These are phyloP conservation scores for Chionis minor DNA, from an alignment of 2,113 vertebrate genomes.

Conservation along the genomic window DNA sequence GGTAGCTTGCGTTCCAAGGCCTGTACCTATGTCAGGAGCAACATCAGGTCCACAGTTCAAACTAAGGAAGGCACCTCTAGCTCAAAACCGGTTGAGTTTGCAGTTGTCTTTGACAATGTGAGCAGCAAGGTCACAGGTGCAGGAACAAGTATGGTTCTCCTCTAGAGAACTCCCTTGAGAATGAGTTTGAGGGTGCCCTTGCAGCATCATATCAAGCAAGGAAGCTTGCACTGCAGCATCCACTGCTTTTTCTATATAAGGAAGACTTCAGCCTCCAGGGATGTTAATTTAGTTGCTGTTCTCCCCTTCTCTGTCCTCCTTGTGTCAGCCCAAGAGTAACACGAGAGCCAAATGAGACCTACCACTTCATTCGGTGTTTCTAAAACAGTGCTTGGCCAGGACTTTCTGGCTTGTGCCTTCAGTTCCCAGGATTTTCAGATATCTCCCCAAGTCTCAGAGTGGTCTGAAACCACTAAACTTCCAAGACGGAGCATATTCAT, in stretches of 20 bases:
- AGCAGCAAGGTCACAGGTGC: not conserved
- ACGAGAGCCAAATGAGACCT: not conserved
- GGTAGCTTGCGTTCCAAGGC: not conserved
- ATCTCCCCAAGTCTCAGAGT: not conserved
- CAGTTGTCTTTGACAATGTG: rapidly evolving
- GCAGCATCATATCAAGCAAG: not conserved
- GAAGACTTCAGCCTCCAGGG: not conserved
- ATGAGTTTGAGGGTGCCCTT: not conserved
- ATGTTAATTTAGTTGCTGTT: not conserved
- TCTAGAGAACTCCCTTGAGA: not conserved
- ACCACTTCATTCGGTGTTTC: not conserved
- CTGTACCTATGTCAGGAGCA: not conserved
- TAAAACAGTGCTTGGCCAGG: not conserved
- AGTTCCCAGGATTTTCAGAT: not conserved
- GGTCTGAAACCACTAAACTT: not conserved
- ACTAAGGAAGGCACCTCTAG: not conserved
- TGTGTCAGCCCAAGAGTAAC: not conserved
- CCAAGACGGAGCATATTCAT: not conserved
- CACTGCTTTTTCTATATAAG: not conserved
- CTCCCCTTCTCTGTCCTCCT: not conserved
- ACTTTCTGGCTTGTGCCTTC: not conserved
- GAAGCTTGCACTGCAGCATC: not conserved
- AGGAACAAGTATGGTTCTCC: not conserved
- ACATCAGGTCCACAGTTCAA: not conserved
- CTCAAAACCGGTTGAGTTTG: not conserved